A percentile compares a stretch with the other conserved stretches of the same genome.
Conservation (phyloP, 2,797 vertebrate species). For the Notoglanidium macrostoma region DNA sequence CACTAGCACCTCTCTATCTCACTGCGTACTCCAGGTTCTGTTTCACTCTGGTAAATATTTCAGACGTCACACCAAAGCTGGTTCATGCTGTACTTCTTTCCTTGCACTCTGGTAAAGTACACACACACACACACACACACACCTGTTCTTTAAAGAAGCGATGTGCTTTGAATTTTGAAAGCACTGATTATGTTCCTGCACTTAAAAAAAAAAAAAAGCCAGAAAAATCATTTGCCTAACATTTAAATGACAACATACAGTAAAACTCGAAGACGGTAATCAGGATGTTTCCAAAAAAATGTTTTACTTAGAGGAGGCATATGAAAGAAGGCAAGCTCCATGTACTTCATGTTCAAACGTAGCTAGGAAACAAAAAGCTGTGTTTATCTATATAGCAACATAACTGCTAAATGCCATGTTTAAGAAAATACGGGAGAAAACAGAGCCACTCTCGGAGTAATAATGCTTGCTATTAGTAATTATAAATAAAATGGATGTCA, state of each 20-base stretch:
- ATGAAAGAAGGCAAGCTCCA: not conserved
- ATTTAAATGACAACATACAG: not conserved
- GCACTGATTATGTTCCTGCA: not conserved
- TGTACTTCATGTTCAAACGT: not conserved
- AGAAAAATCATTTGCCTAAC: not conserved
- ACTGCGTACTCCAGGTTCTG: slow-evolving; percentile 14
- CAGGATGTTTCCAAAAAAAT: not conserved
- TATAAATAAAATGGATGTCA: not conserved
- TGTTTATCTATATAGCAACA: not conserved
- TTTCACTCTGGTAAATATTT: slow-evolving; percentile 53
- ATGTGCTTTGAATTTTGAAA: not conserved
- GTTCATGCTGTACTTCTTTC: slow-evolving; percentile 28
- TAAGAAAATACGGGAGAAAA: not conserved
- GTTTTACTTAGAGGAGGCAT: not conserved
- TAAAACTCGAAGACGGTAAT: not conserved
- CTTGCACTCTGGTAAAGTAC: not conserved
- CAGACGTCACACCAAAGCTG: slow-evolving; percentile 30
- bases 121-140: slow-evolving; percentile 6
- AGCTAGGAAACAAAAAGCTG: not conserved
- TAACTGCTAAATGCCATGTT: not conserved
- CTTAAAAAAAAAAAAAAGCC: not conserved
- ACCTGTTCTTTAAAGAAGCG: not conserved
- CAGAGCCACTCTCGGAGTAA: not conserved
- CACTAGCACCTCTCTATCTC: not conserved
- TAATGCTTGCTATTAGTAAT: not conserved